Percentiles rank a stretch among this genome's conserved stretches.
phyloP scores from a whole-genome alignment of 2,113 vertebrate genomes.

The Bostrychus sinensis region DNA sequence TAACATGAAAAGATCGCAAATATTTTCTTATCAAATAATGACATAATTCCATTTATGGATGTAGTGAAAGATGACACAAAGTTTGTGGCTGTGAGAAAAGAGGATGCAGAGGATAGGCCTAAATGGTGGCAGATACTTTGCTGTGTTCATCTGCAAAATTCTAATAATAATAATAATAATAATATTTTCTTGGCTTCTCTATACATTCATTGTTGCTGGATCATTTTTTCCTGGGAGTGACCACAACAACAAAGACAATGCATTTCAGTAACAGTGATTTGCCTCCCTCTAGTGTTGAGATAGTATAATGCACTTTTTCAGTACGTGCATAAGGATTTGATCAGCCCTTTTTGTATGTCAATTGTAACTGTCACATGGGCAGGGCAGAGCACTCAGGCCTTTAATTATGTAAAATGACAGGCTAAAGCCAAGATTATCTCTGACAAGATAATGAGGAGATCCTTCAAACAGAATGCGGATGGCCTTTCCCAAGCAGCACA shows the following conservation, averaged over 20 bases:
- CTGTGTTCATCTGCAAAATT: too few species aligned
- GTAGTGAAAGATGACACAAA: too few species aligned
- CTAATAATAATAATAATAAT: too few species aligned
- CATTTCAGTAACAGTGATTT: neutral
- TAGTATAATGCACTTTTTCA: neutral
- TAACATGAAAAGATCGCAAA: too few species aligned
- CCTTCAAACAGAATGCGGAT: neutral
- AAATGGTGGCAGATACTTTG: too few species aligned
- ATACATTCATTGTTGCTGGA: slow-evolving; percentile 58
- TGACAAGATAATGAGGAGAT: slow-evolving; percentile 8
- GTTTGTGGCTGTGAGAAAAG: too few species aligned
- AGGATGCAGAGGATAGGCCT: too few species aligned
- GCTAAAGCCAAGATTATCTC: neutral
- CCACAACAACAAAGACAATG: slow-evolving; percentile 22
- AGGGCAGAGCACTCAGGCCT: slow-evolving; percentile 1
- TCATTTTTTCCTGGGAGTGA: slow-evolving; percentile 61
- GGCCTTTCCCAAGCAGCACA: too few species aligned
- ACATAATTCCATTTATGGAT: too few species aligned
- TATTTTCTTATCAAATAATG: too few species aligned
- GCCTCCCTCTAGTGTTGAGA: slow-evolving; percentile 59
- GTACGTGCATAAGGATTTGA: slow-evolving; percentile 19
- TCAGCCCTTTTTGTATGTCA: neutral
- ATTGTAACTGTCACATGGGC: slow-evolving; percentile 14
- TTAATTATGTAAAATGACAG: slow-evolving; percentile 30
- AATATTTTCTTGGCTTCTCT: slow-evolving; percentile 56